These are phyloP conservation scores for Heteropelma amictum DNA, from an alignment of 2,888 invertebrate species.

Conservation along the genomic window DNA sequence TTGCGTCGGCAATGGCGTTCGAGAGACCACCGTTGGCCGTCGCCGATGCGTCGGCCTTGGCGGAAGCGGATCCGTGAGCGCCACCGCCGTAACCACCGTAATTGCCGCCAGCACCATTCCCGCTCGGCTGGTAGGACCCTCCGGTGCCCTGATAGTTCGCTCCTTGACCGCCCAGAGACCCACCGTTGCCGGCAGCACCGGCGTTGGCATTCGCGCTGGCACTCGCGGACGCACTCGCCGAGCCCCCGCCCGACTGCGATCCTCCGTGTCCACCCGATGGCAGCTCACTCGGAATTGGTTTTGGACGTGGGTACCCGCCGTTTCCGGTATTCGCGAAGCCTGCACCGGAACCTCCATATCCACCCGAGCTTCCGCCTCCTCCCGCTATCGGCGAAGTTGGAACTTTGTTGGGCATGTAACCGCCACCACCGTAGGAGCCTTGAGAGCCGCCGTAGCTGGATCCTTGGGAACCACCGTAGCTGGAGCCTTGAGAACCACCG, in stretches of 20 bases:
- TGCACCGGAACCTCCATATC: conserved; percentile 13
- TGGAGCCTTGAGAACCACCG: conserved; percentile 16
- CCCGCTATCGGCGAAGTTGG: background rate
- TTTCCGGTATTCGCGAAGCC: background rate
- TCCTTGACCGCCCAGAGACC: conserved; percentile 3
- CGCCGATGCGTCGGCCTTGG: conserved; percentile 61
- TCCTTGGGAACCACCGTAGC: conserved; percentile 25
- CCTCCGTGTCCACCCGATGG: conserved; percentile 35
- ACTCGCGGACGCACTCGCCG: conserved; percentile 50
- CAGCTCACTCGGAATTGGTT: conserved; percentile 25
- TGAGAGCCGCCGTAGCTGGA: conserved; percentile 13
- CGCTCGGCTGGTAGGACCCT: conserved; percentile 15
- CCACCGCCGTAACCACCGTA: conserved; percentile 31
- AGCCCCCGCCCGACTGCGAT: conserved; percentile 34
- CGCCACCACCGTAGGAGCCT: conserved; percentile 4
- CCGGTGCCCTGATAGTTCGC: conserved; percentile 18
- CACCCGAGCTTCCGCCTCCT: conserved; percentile 27
- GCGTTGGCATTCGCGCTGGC: conserved; percentile 50
- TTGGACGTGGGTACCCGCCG: background rate
- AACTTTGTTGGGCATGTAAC: conserved; percentile 29
- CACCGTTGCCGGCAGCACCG: conserved; percentile 1
- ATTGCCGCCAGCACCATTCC: conserved; percentile 6
- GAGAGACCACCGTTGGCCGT: conserved; percentile 56
- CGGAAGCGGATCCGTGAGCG: conserved; percentile 45
- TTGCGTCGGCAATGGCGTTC: conserved; percentile 42